These are phyloP conservation scores for Drosophila greeni DNA, from an alignment of 2,888 invertebrate genomes.

Conservation along the genomic window DNA sequence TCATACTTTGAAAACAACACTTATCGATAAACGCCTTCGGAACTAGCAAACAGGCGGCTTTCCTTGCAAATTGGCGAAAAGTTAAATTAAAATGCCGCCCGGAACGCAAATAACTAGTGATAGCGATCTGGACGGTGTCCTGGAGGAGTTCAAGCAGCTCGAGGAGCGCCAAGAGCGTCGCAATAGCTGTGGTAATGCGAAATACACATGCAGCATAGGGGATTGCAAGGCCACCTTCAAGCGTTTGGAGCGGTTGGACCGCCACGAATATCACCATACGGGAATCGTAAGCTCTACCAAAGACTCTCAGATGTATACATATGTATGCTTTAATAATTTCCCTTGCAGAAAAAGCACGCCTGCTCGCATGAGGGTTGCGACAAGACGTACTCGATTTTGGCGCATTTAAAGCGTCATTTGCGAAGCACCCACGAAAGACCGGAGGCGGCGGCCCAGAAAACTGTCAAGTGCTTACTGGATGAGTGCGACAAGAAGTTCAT, in stretches of 20 bases:
- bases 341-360: conserved; percentile 80
- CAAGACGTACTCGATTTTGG: conserved; percentile 82
- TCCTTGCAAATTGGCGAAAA: not conserved
- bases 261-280: conserved; percentile 81
- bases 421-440: conserved; percentile 79
- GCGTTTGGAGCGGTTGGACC: conserved; percentile 81
- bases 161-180: conserved; percentile 42
- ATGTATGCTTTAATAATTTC: not conserved
- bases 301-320: too few species aligned
- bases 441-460: conserved; percentile 47
- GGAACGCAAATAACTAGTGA: conserved; percentile 67
- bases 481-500: conserved; percentile 80
- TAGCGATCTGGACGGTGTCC: conserved; percentile 73
- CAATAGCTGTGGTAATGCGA: conserved; percentile 61
- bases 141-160: conserved; percentile 50
- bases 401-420: conserved; percentile 82
- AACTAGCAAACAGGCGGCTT: too few species aligned
- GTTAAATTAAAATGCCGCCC: conserved; percentile 59
- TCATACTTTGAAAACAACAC: not conserved
- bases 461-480: conserved; percentile 65
- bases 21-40: not conserved
- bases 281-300: conserved; percentile 80
- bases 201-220: conserved; percentile 79
- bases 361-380: conserved; percentile 82
- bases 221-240: conserved; percentile 80